phyloP scores from a whole-genome alignment of 2,888 invertebrate genomes.

The Drymonia ruficornis region DNA sequence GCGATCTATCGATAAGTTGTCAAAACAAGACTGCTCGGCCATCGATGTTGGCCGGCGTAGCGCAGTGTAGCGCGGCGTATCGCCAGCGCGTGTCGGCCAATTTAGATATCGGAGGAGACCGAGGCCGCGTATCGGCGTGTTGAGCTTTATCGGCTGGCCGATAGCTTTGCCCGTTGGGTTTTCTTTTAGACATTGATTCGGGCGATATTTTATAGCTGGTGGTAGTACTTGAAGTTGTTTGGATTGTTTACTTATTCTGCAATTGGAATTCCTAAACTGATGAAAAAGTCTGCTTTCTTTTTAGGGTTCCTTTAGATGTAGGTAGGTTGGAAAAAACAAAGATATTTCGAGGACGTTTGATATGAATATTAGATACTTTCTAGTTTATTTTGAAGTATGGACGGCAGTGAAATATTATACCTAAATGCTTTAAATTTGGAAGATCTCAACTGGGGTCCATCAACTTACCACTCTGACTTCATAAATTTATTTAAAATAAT shows the following conservation, averaged over 20 bases:
- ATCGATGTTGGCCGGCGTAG: neutral
- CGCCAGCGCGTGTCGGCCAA: constrained; percentile 7
- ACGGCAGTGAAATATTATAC: too few species aligned
- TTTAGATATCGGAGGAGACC: constrained; percentile 13
- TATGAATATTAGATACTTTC: too few species aligned
- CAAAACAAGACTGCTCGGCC: neutral
- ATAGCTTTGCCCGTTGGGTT: constrained; percentile 1
- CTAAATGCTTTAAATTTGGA: too few species aligned
- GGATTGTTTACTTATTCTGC: neutral
- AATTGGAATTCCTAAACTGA: too few species aligned
- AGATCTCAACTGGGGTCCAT: too few species aligned
- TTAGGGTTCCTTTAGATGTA: too few species aligned
- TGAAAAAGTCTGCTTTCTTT: too few species aligned
- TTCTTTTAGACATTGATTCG: neutral
- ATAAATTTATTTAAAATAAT: too few species aligned
- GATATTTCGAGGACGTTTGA: too few species aligned
- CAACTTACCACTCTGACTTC: too few species aligned
- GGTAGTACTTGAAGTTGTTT: neutral
- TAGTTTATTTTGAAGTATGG: too few species aligned
- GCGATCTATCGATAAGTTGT: neutral
- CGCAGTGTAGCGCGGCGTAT: neutral
- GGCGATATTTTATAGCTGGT: neutral
- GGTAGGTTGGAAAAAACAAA: too few species aligned
- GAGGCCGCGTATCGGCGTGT: neutral
- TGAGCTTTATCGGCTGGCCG: neutral